Conservation (phyloP, 1,140 invertebrate genomes). For the Bombyx mori region DNA sequence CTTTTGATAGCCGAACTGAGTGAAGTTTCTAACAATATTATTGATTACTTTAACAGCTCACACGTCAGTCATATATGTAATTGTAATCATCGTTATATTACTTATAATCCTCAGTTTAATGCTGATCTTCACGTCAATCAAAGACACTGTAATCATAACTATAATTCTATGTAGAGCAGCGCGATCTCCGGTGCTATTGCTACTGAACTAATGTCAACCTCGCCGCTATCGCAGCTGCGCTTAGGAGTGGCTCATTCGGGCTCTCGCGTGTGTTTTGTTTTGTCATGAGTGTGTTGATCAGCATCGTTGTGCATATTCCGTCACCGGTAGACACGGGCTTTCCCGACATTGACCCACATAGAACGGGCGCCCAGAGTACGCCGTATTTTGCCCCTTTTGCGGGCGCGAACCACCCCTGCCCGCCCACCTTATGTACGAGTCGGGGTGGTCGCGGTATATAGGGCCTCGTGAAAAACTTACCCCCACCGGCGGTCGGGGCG, state of each 20-base stretch:
- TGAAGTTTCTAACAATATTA: too few species aligned
- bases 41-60: too few species aligned
- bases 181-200: too few species aligned
- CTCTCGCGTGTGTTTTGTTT: constrained; percentile 54
- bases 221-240: too few species aligned
- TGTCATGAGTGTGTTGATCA: constrained; percentile 68
- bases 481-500: constrained; percentile 46
- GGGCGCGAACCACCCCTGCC: constrained; percentile 64
- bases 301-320: constrained; percentile 71
- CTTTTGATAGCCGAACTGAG: too few species aligned
- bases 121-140: too few species aligned
- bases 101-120: too few species aligned
- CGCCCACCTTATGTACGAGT: constrained; percentile 68
- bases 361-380: constrained; percentile 70
- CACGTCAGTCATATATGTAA: too few species aligned
- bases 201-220: too few species aligned
- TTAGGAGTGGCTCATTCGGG: constrained; percentile 1
- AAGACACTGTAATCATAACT: too few species aligned
- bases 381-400: constrained; percentile 71
- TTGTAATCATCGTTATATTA: too few species aligned
- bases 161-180: too few species aligned
- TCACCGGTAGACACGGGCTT: constrained; percentile 72
- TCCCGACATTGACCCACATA: constrained; percentile 75
- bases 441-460: constrained; percentile 69
- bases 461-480: constrained; percentile 70